Evolutionary conservation across 1,140 invertebrate species (phyloP), one percentile per base, ranked within the genome.

Genomic region (Vanessa atalanta): DNA sequence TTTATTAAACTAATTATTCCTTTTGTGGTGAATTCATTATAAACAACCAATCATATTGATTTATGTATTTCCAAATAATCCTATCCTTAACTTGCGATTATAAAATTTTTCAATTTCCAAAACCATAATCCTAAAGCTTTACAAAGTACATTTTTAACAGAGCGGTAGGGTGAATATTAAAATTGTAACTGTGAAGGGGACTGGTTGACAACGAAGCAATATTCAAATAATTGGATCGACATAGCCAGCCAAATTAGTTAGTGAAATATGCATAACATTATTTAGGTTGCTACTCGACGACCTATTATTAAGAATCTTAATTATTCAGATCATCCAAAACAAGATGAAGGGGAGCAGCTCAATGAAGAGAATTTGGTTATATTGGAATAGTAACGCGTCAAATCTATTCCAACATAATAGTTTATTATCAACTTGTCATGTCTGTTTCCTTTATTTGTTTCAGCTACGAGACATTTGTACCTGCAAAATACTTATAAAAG

Each of bases 181-280:
- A 86, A 80, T 75, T 75, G 67, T 75, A 77, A 73, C 64, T 75
- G 73, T 77, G 74, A 67, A 79, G 77, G 81, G 84, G 77, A 72
- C 73, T 72, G 70, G 75, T 72, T 67, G 60, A 64, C 72, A 75
- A 72, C 48, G 63, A 60, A 68, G 76, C 79, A 53, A 79, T 82
- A 85, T 77, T 81, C 77, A 64, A 77, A 79, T 86, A 89, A 87
- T 86, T 87, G 83, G 83, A 86, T 85, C 80, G 79, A 82, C 84
- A 82, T 78, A 73, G 76, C 70, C 72, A 77, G 66, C 79, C 64
- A 84, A 89, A 89, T 89, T 88, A 87, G 85, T 79, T 81, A 66
- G 81, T 87, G 66, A 87, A 89, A 85, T 89, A 89, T 89, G 85
- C 84, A 87, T 79, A 85, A 72, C 75, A 82, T 85, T 86, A 82